Percentiles rank a stretch among this genome's conserved stretches.
These are phyloP conservation scores for Rhingia campestris DNA, from an alignment of 2,888 invertebrate species.

Conservation along the genomic window DNA sequence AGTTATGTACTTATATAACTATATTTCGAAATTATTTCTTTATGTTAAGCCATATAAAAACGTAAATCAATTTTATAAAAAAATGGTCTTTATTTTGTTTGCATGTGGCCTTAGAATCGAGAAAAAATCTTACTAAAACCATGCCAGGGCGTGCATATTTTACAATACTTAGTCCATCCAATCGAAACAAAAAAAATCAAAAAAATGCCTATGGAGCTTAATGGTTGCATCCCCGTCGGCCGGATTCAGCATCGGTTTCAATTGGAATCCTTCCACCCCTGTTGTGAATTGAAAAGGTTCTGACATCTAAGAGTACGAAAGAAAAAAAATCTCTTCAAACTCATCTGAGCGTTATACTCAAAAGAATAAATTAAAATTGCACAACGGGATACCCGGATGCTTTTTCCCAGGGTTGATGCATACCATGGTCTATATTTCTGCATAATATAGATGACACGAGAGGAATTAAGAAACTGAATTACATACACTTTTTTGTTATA, in stretches of 20 bases:
- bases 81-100: no score
- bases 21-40: no score
- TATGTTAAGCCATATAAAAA: no score
- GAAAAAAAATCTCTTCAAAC: constrained; percentile 24
- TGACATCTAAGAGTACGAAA: no score
- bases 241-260: constrained; percentile 28
- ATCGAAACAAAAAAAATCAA: no score
- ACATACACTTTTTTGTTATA: background rate
- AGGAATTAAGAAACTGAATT: constrained; percentile 16
- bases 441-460: constrained; percentile 18
- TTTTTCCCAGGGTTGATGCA: constrained; percentile 10
- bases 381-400: constrained; percentile 21
- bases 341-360: constrained; percentile 29
- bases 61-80: no score
- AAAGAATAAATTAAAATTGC: constrained; percentile 51
- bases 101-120: no score
- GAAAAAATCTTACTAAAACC: no score
- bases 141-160: no score
- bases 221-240: constrained; percentile 38
- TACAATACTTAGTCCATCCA: constrained; percentile 3
- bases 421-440: constrained; percentile 11
- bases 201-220: constrained; percentile 21
- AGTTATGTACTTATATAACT: no score
- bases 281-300: background rate
- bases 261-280: constrained; percentile 3